A percentile compares a stretch with the other conserved stretches of the same genome.
Evolutionary conservation across 2,888 invertebrate genomes (phyloP).

Genomic region (Exocentrus adspersus): DNA sequence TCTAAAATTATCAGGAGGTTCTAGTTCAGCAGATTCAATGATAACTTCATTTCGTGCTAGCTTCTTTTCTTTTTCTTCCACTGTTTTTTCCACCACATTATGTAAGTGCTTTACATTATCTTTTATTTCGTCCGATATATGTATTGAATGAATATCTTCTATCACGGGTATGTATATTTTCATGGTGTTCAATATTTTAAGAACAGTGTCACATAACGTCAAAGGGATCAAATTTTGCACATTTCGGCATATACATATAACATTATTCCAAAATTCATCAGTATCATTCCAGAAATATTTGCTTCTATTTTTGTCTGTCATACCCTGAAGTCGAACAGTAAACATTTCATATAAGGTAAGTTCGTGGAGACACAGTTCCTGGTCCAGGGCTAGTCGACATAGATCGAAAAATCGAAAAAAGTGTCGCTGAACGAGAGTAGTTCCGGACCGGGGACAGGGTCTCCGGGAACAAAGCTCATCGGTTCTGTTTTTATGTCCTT

Average conservation of each 20-base stretch:
- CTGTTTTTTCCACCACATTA: neutral
- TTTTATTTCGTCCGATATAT: slow-evolving; percentile 39
- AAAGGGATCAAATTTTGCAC: slow-evolving; percentile 27
- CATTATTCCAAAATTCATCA: slow-evolving; percentile 37
- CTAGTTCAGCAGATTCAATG: slow-evolving; percentile 11
- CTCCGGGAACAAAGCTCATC: no score
- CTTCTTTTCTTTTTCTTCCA: neutral
- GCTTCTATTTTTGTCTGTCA: slow-evolving; percentile 31
- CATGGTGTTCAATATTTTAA: slow-evolving; percentile 28
- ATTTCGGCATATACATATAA: slow-evolving; percentile 26
- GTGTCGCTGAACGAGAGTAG: no score
- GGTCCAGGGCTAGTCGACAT: no score
- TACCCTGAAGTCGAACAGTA: neutral
- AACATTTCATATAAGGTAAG: no score
- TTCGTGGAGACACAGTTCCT: no score
- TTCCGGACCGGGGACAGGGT: no score
- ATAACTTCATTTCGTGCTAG: neutral
- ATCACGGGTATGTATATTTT: slow-evolving; percentile 31
- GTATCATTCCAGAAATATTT: slow-evolving; percentile 38
- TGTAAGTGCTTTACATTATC: neutral
- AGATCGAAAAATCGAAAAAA: no score
- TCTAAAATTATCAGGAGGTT: slow-evolving; percentile 64
- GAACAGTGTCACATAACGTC: slow-evolving; percentile 27
- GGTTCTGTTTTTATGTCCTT: no score
- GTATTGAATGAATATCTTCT: slow-evolving; percentile 32